Evolutionary conservation across 2,113 vertebrate genomes (phyloP).

Genomic region (Leptodactylus fuscus): DNA sequence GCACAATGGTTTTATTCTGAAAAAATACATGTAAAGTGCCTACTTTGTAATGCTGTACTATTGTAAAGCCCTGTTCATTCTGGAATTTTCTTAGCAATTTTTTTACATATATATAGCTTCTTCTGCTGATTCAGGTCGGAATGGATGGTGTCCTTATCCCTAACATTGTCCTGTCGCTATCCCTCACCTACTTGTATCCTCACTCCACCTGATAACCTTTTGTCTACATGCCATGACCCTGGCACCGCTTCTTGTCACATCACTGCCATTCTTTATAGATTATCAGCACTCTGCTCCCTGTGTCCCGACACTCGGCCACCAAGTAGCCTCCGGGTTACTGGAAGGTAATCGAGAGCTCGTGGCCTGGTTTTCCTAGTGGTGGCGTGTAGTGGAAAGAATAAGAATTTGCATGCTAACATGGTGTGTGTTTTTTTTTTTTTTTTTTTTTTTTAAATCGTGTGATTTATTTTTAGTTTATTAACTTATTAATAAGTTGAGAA

Average conservation of each 20-base stretch:
- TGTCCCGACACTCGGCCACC: constrained; percentile 69
- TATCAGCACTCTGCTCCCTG: constrained; percentile 72
- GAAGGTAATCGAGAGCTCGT: constrained; percentile 66
- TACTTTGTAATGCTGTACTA: constrained; percentile 72
- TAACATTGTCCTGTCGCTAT: neutral
- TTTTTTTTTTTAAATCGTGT: neutral
- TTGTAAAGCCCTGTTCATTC: constrained; percentile 80
- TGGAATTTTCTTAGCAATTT: constrained; percentile 64
- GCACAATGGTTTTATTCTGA: neutral
- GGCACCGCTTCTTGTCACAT: constrained; percentile 60
- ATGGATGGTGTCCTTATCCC: constrained; percentile 14
- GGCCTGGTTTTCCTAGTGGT: constrained; percentile 27
- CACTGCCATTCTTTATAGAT: constrained; percentile 60
- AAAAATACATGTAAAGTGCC: constrained; percentile 76
- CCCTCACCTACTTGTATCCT: neutral
- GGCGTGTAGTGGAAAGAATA: neutral
- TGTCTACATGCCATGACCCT: constrained; percentile 61
- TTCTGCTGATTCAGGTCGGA: constrained; percentile 47
- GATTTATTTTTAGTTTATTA: neutral
- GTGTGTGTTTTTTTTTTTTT: neutral
- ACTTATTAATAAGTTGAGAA: neutral
- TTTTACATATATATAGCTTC: constrained; percentile 62
- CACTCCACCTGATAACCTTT: constrained; percentile 56
- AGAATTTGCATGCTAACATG: neutral
- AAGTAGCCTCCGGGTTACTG: constrained; percentile 67